Conservation (phyloP, 1,140 invertebrate genomes). For the Agrilus planipennis region DNA sequence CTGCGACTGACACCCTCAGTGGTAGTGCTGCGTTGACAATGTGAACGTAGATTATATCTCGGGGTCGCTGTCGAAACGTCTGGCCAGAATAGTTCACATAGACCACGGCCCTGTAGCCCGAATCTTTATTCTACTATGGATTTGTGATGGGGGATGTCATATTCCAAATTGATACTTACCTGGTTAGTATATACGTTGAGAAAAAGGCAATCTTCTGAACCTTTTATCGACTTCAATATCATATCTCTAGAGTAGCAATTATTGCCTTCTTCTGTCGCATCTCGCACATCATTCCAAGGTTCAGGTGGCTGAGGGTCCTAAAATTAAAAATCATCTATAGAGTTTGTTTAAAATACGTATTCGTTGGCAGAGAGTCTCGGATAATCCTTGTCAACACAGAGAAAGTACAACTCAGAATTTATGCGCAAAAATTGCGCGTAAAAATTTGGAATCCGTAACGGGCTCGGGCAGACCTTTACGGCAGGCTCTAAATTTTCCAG, state of each 20-base stretch:
- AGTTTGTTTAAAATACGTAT: neutral
- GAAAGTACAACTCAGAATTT: too few relatives aligned
- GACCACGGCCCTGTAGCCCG: too few relatives aligned
- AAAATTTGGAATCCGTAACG: too few relatives aligned
- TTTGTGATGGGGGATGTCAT: neutral
- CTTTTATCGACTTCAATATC: constrained; percentile 14
- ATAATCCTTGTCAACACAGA: constrained; percentile 22
- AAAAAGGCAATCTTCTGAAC: constrained; percentile 44
- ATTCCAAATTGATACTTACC: constrained; percentile 9
- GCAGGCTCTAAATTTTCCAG: too few relatives aligned
- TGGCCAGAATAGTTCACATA: too few relatives aligned
- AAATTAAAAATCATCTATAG: constrained; percentile 7
- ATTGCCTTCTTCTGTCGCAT: constrained; percentile 42
- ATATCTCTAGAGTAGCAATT: constrained; percentile 35
- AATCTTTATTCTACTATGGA: too few relatives aligned
- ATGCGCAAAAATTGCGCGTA: too few relatives aligned
- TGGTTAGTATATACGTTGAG: constrained; percentile 44
- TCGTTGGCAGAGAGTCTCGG: neutral
- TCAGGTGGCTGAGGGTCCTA: constrained; percentile 45
- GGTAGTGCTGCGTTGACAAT: too few relatives aligned
- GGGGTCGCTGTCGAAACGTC: too few relatives aligned
- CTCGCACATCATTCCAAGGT: constrained; percentile 40
- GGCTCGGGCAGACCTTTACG: too few relatives aligned
- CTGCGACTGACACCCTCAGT: too few relatives aligned
- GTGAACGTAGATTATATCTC: too few relatives aligned